Conservation (phyloP, 2,113 vertebrate species). For the Varanus salvator region DNA sequence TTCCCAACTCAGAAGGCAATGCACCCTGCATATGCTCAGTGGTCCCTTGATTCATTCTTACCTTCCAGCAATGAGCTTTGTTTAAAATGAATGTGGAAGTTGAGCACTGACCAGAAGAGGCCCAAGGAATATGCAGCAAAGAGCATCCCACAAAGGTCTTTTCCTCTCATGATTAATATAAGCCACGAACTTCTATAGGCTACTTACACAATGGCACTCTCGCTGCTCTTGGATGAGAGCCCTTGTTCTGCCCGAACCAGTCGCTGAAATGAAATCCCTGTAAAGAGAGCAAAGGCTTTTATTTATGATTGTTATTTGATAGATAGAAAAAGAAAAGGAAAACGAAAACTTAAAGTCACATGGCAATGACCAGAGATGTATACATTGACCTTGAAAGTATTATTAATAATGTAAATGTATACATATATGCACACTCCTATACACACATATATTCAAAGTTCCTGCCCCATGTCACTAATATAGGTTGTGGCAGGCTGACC, state of each 20-base stretch:
- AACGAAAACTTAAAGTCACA: too few relatives aligned
- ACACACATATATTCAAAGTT: too few relatives aligned
- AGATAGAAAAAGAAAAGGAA: too few relatives aligned
- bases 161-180: background rate
- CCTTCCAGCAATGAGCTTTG: background rate
- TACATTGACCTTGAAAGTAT: too few relatives aligned
- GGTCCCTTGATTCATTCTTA: background rate
- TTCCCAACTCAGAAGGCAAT: background rate
- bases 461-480: too few relatives aligned
- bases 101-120: background rate
- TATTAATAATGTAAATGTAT: too few relatives aligned
- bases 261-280: slow-evolving; percentile 94
- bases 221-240: slow-evolving; percentile 74
- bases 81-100: background rate
- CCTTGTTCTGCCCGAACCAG: slow-evolving; percentile 93
- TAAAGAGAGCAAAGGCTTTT: background rate
- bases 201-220: slow-evolving; percentile 89
- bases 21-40: background rate
- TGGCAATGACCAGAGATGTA: too few relatives aligned
- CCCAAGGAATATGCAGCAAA: background rate
- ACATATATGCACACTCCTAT: too few relatives aligned
- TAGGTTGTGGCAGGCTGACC: too few relatives aligned
- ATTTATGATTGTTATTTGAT: too few relatives aligned
- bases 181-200: background rate
- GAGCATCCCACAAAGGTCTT: background rate